Percentiles rank a stretch among this genome's conserved stretches.
phyloP scores from a whole-genome alignment of 2,113 vertebrate species.

The Formicarius rufipectus region DNA sequence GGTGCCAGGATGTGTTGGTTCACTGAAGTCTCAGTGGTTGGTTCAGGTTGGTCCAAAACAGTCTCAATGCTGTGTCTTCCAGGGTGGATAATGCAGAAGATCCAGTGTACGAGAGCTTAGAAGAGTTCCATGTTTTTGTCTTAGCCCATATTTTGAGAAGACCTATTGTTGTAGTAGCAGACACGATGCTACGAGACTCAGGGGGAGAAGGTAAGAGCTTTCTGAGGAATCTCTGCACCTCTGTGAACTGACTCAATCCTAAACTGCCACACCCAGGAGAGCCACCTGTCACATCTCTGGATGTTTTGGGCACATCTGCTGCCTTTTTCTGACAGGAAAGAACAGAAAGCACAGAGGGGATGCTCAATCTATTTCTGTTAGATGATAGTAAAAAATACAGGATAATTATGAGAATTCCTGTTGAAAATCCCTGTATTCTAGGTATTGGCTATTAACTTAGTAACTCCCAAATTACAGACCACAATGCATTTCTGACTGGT shows the following conservation, averaged over 20 bases:
- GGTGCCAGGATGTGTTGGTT: background rate
- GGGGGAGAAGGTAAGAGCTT: slow-evolving; percentile 89
- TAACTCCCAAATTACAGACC: background rate
- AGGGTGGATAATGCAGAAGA: slow-evolving; percentile 96
- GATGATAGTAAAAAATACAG: background rate
- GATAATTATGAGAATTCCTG: background rate
- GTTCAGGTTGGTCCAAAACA: background rate
- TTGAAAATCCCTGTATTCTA: background rate
- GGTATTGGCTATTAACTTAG: background rate
- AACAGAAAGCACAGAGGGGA: background rate
- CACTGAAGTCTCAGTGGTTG: background rate
- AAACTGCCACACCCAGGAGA: background rate
- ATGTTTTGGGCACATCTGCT: background rate
- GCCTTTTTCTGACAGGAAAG: background rate
- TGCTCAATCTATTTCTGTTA: background rate
- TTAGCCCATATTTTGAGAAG: slow-evolving; percentile 92
- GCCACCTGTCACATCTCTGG: background rate
- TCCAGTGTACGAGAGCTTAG: slow-evolving; percentile 95
- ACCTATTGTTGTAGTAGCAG: slow-evolving; percentile 95
- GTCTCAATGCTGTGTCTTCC: slow-evolving; percentile 9
- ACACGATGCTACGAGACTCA: slow-evolving; percentile 95
- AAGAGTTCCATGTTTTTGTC: slow-evolving; percentile 98
- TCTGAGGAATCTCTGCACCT: background rate
- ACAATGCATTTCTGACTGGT: background rate
- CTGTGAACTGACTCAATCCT: background rate